Percentiles rank a stretch among this genome's conserved stretches.
Evolutionary conservation across 2,797 vertebrate species (phyloP).

Genomic region (Hirundo rustica): DNA sequence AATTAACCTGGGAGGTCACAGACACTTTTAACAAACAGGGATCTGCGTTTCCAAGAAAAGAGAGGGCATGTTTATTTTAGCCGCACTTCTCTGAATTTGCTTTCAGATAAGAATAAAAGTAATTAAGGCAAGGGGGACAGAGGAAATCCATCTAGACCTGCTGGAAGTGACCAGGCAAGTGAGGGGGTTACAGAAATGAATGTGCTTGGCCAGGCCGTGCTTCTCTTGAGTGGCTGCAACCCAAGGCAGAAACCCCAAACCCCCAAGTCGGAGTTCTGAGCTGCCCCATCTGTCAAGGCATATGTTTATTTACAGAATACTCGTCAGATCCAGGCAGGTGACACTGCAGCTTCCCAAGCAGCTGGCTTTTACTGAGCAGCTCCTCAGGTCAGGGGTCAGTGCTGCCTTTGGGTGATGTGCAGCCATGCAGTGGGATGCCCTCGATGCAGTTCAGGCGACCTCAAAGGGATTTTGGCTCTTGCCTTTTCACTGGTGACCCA

Average conservation of each 20-base stretch:
- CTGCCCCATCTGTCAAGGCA: neutral
- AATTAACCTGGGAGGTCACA: neutral
- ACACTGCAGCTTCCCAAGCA: neutral
- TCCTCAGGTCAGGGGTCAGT: neutral
- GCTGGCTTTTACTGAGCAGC: neutral
- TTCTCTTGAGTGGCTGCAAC: neutral
- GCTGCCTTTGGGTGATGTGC: neutral
- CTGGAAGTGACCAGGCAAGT: neutral
- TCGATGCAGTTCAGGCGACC: neutral
- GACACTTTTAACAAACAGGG: neutral
- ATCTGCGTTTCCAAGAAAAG: neutral
- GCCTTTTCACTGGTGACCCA: neutral
- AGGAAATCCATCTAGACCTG: neutral
- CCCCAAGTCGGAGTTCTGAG: rapidly evolving
- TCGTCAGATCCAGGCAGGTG: neutral
- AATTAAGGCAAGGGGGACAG: neutral
- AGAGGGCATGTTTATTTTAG: neutral
- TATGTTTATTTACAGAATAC: neutral
- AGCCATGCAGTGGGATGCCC: neutral
- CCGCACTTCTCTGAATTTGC: neutral
- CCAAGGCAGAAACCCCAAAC: rapidly evolving
- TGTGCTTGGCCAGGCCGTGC: rapidly evolving
- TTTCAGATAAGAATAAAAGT: neutral
- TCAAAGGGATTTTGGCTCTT: neutral
- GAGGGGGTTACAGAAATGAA: neutral